Percentiles rank a stretch among this genome's conserved stretches.
Conservation (phyloP, 2,797 vertebrate species). For the Dallia pectoralis region DNA sequence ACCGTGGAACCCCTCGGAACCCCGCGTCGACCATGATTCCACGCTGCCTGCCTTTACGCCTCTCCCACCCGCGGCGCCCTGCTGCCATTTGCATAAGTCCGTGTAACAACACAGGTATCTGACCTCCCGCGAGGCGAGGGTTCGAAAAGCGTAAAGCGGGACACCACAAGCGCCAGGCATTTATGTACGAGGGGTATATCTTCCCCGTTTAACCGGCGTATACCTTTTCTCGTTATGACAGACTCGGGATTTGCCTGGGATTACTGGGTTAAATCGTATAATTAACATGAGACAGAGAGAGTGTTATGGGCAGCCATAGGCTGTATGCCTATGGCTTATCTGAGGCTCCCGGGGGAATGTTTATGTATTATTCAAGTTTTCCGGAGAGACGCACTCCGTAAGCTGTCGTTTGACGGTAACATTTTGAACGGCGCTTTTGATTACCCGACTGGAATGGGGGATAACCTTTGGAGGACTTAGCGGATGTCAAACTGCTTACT, state of each 20-base stretch:
- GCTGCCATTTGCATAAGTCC: conserved; percentile 66
- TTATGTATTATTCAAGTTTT: conserved; percentile 67
- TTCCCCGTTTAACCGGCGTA: conserved; percentile 42
- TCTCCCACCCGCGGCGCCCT: conserved; percentile 43
- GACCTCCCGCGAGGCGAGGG: conserved; percentile 55
- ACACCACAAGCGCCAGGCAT: conserved; percentile 39
- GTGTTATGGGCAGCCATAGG: conserved; percentile 58
- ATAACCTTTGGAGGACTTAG: conserved; percentile 31
- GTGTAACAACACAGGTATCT: conserved; percentile 47
- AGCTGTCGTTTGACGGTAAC: conserved; percentile 65
- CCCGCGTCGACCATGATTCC: conserved; percentile 48
- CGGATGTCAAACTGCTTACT: conserved; percentile 26
- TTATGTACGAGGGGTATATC: conserved; percentile 28
- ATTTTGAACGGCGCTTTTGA: conserved; percentile 67
- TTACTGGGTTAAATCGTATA: conserved; percentile 72
- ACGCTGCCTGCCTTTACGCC: conserved; percentile 40
- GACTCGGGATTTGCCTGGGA: conserved; percentile 65
- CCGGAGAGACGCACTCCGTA: conserved; percentile 52
- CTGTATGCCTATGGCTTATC: conserved; percentile 67
- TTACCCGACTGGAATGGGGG: conserved; percentile 28
- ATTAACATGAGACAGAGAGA: conserved; percentile 74
- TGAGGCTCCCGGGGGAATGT: conserved; percentile 58
- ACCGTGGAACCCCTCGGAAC: conserved; percentile 32
- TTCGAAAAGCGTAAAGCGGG: conserved; percentile 35
- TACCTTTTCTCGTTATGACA: conserved; percentile 54